Base-by-base conservation (phyloP, 2,888 invertebrate genomes). In the Papilio protenor region DNA sequence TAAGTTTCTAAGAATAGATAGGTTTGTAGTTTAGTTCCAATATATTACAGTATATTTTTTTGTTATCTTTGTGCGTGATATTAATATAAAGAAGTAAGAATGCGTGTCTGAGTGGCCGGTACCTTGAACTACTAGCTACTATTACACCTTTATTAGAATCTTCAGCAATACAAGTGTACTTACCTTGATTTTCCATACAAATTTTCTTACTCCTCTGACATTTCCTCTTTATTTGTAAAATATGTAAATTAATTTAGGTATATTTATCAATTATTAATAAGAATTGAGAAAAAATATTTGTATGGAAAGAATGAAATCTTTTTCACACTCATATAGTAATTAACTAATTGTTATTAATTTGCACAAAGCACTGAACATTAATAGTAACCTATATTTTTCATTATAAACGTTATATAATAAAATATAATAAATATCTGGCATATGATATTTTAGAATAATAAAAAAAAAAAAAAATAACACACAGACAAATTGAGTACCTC, bases 51-150 rank as follows among this genome's bases (percentile, higher is more conserved):
- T n/a, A n/a, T n/a, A n/a, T n/a, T n/a, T n/a, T n/a, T n/a, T n/a
- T n/a, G n/a, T n/a, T n/a, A n/a, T n/a, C n/a, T n/a, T n/a, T n/a
- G n/a, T n/a, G n/a, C n/a, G n/a, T n/a, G n/a, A n/a, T n/a, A 73
- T 59, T 69, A 40, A 40, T 70, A 40, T 66, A 49, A 49, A 49
- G 0, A 5, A 47, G 23, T 47, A 69, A 40, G 72, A 73, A 71
- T 78, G 52, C 77, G 75, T 78, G 52, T 55, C 77, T 78, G 77
- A 61, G 52, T 61, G 27, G 61, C 52, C 49, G 75, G 71, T 55
- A 71, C 77, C 77, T 78, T 78, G 77, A 78, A 78, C 77, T 74
- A 71, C 75, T 78, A 40, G 77, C 77, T 78, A 78, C 71, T 78
- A 75, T 78, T 78, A 75, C 77, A 78, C 72, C 78, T 78, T 75